These are phyloP conservation scores for Drosophila teissieri DNA, from an alignment of 1,140 invertebrate species.

Conservation along the genomic window DNA sequence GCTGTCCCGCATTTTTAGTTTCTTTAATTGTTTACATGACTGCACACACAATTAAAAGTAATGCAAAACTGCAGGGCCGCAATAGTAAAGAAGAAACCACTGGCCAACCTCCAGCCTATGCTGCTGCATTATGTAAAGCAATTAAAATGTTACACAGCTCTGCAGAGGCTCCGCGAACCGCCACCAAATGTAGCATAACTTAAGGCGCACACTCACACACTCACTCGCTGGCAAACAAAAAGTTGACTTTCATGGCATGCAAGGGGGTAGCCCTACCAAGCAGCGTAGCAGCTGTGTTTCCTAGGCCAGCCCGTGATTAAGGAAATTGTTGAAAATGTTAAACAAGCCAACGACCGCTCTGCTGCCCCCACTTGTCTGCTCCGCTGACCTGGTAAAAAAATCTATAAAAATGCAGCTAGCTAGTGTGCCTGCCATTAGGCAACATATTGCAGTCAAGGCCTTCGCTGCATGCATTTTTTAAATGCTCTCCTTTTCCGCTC, in stretches of 20 bases:
- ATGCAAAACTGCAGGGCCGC: constrained; percentile 59
- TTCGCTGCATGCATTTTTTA: constrained; percentile 79
- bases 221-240: constrained; percentile 45
- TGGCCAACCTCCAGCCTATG: constrained; percentile 14
- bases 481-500: constrained; percentile 62
- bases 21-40: constrained; percentile 25
- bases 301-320: constrained; percentile 62
- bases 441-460: constrained; percentile 83
- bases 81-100: constrained; percentile 22
- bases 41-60: constrained; percentile 76
- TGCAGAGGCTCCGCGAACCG: constrained; percentile 42
- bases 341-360: constrained; percentile 58
- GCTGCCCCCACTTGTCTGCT: constrained; percentile 8
- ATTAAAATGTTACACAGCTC: constrained; percentile 61
- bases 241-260: constrained; percentile 75
- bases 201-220: constrained; percentile 40
- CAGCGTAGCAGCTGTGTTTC: constrained; percentile 26
- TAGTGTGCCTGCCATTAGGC: constrained; percentile 66
- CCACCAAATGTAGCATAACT: constrained; percentile 58
- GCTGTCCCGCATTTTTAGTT: constrained; percentile 14
- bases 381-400: constrained; percentile 76
- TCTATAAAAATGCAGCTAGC: constrained; percentile 69
- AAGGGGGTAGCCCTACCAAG: constrained; percentile 24
- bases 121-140: constrained; percentile 76
- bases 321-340: constrained; percentile 81